Percentiles rank a stretch among this genome's conserved stretches.
Evolutionary conservation across 2,797 vertebrate species (phyloP).

Genomic region (Pampus argenteus): DNA sequence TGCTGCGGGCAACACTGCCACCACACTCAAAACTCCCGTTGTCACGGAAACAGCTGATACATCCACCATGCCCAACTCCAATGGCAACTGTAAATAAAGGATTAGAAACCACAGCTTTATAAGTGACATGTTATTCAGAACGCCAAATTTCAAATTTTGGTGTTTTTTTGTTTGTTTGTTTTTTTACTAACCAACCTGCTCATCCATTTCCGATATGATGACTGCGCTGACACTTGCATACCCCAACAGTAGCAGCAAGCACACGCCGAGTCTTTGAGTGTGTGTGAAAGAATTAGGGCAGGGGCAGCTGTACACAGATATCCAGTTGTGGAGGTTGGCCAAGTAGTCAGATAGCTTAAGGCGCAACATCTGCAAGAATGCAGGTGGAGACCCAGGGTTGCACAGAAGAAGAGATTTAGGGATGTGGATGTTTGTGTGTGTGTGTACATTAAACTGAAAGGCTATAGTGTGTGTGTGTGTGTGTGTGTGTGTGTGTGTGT

Average conservation of each 20-base stretch:
- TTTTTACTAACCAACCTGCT: conserved; percentile 73
- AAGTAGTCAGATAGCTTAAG: conserved; percentile 81
- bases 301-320: conserved; percentile 80
- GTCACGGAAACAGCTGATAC: conserved; percentile 72
- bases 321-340: conserved; percentile 86
- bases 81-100: conserved; percentile 67
- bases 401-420: not conserved
- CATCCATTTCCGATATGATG: conserved; percentile 66
- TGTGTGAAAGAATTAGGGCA: conserved; percentile 71
- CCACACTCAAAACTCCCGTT: conserved; percentile 75
- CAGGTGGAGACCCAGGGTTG: conserved; percentile 2
- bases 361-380: conserved; percentile 78
- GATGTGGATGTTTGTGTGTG: not conserved
- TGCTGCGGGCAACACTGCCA: conserved; percentile 77
- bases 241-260: conserved; percentile 78
- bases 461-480: no score
- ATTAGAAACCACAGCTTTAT: not conserved
- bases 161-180: not conserved
- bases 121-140: not conserved
- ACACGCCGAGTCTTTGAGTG: conserved; percentile 80
- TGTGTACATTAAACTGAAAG: no score
- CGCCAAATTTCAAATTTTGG: not conserved
- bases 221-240: conserved; percentile 77
- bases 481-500: not conserved
- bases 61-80: conserved; percentile 65